Evolutionary conservation across 2,797 vertebrate species (phyloP).

Genomic region (Vireo griseus): DNA sequence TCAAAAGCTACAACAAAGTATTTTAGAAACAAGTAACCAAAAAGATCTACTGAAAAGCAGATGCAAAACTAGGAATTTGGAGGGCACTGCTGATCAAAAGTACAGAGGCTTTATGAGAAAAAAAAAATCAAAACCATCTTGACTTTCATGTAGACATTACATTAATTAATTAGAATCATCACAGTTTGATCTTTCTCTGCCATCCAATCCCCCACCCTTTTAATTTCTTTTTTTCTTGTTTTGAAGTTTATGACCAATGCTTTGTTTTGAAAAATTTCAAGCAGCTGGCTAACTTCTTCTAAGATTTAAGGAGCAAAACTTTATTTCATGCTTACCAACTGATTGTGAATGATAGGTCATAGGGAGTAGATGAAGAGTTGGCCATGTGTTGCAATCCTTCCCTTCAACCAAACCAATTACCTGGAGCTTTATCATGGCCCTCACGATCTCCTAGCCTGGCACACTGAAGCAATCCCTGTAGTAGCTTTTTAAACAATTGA

Average conservation of each 20-base stretch:
- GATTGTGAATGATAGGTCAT: neutral
- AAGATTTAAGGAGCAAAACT: neutral
- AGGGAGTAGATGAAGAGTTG: neutral
- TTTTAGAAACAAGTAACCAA: conserved; percentile 18
- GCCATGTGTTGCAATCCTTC: neutral
- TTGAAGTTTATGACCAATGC: neutral
- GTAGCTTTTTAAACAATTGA: conserved; percentile 10
- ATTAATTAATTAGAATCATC: neutral
- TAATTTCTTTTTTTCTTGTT: neutral
- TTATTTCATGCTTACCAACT: neutral
- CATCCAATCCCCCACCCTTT: accelerated
- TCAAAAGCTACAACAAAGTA: neutral
- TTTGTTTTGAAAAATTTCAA: neutral
- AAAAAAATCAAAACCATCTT: neutral
- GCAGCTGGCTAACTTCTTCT: neutral
- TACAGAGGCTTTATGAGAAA: neutral
- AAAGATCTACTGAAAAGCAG: neutral
- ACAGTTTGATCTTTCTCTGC: neutral
- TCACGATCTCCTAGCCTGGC: neutral
- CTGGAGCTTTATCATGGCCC: neutral
- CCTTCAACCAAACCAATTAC: neutral
- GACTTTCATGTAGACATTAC: neutral
- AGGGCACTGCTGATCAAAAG: neutral
- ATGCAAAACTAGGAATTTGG: neutral
- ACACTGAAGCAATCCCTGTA: neutral